Conservation (phyloP, 2,888 invertebrate species). For the Microplitis manilae region DNA sequence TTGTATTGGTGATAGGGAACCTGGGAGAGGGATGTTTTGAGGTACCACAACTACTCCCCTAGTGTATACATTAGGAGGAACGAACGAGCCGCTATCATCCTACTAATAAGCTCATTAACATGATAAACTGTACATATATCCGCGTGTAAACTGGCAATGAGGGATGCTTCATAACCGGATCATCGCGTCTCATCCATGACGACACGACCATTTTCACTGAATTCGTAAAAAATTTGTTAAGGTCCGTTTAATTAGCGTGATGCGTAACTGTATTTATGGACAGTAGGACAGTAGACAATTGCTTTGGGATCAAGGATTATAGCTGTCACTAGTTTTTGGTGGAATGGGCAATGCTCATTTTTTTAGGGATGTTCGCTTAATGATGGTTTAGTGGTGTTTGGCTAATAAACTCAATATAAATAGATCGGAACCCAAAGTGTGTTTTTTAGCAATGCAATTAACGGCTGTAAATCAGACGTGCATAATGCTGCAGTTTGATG, state of each 20-base stretch:
- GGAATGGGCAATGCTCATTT: no score
- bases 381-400: no score
- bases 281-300: no score
- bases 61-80: slow-evolving; percentile 30
- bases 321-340: no score
- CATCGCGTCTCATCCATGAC: not conserved
- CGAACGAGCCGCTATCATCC: slow-evolving; percentile 40
- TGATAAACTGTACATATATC: slow-evolving; percentile 52
- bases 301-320: not conserved
- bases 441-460: no score
- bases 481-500: no score
- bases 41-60: not conserved
- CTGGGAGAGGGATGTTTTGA: not conserved
- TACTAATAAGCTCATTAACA: slow-evolving; percentile 57
- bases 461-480: no score
- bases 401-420: no score
- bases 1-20: no score
- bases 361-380: no score
- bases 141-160: slow-evolving; percentile 1
- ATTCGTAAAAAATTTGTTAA: not conserved
- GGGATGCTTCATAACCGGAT: slow-evolving; percentile 10
- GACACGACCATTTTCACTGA: not conserved
- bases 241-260: not conserved
- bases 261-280: not conserved
- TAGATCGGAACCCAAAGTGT: no score